Evolutionary conservation across 1,140 invertebrate genomes (phyloP).

Genomic region (Dinoponera quadriceps): DNA sequence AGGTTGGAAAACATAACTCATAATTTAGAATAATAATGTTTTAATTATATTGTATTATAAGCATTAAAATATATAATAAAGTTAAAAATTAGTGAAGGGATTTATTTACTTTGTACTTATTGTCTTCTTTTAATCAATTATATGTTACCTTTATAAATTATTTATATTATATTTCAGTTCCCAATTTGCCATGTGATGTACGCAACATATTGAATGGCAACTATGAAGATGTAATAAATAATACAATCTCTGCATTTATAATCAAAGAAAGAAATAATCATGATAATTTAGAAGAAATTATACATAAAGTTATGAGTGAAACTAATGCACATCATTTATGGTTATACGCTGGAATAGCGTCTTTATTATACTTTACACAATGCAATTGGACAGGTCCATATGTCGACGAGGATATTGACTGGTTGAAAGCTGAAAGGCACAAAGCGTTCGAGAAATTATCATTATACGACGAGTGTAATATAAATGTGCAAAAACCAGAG

Average conservation of each 20-base stretch:
- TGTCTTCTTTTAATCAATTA: background rate
- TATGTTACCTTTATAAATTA: background rate
- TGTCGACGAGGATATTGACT: slow-evolving; percentile 78
- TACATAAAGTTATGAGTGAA: slow-evolving; percentile 61
- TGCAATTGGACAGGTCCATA: slow-evolving; percentile 93
- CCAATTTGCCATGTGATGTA: slow-evolving; percentile 15
- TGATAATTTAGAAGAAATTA: slow-evolving; percentile 60
- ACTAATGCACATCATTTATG: slow-evolving; percentile 65
- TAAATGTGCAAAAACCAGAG: slow-evolving; percentile 88
- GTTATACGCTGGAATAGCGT: slow-evolving; percentile 86
- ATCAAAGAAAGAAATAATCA: slow-evolving; percentile 31
- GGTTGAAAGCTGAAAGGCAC: slow-evolving; percentile 87
- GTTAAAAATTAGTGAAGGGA: background rate
- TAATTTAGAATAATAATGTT: no score
- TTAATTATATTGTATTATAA: no score
- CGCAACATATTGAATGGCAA: slow-evolving; percentile 64
- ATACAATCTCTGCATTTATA: slow-evolving; percentile 45
- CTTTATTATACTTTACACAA: slow-evolving; percentile 91
- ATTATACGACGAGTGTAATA: slow-evolving; percentile 82
- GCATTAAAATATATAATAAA: background rate
- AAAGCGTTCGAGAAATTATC: slow-evolving; percentile 83
- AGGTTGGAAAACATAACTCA: no score
- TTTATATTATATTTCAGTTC: slow-evolving; percentile 58
- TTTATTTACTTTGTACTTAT: background rate
- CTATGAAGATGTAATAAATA: slow-evolving; percentile 61